Base-by-base conservation (phyloP, 2,888 invertebrate genomes). In the Disparrhopalites patrizii region DNA sequence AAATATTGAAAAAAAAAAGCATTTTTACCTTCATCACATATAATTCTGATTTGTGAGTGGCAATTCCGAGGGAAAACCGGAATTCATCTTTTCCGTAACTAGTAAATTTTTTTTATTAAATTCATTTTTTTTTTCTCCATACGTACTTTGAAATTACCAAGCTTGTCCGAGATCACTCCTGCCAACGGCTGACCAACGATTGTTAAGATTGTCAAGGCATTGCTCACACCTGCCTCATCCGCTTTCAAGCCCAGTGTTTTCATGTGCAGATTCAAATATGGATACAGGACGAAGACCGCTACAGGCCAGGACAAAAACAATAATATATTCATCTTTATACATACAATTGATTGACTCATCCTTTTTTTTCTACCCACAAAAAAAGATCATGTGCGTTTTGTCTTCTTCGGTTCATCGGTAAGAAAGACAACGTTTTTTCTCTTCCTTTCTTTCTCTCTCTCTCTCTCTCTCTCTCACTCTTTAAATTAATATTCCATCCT, bases 221-320 rank as follows among this genome's bases (percentile, higher is more conserved):
- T 88, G 87, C 89, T 89, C 76, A 89, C 87, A 50, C 89, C 89
- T 3, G 89, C 87, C 80, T 89, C 89, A 79, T 87, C 87, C 60
- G 88, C 87, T 76, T 85, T 87, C 78, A 90, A 87, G 56, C 90
- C 90, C 75, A 90, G 79, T 77, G 88, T 87, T 65, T 88, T 82
- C 87, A 89, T 88, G 78, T 90, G 89, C 73, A 90, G 87, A 56
- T 89, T 89, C 78, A 90, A 80, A 80, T 89, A 90, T 5, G 89
- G 90, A 78, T 89, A 89, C 69, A 90, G 80, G 56, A 89, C 88
- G 77, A 86, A 85, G 63, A 89, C 80, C 20, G 89, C 89, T 90
- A 78, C 40, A 79, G 80, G 68, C 66, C 62, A 72, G n/a, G 23
- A 13, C 7, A 50, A 50, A 20, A 18, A 18, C 8, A 50, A 18